Base-by-base conservation (phyloP, 2,113 vertebrate genomes). In the Opisthocomus hoazin region DNA sequence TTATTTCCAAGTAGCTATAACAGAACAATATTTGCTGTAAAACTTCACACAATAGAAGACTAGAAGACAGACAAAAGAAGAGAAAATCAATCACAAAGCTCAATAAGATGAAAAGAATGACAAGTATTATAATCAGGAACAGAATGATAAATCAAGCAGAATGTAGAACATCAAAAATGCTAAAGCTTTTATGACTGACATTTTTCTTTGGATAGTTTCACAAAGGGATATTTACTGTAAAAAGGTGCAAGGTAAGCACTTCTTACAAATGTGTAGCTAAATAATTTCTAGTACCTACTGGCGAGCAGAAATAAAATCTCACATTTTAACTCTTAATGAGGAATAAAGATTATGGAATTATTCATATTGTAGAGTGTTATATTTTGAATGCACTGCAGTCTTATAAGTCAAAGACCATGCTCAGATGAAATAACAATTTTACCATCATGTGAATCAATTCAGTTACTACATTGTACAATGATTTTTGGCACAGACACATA, bases 81-180 rank as follows among this genome's bases (percentile, higher is more conserved):
- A 12, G 51, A 75, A 93, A 95, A 97, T 64, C 51, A 95, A 66
- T 81, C 73, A 89, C 43, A 51, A 48, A 41, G 41, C 48, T 87
- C 51, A 96, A 53, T 45, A 79, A 84, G 20, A 84, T 75, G 53
- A 86, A 66, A 92, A 89, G 51, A 93, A 89, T 86, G 79, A 83
- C 78, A 89, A 80, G 34, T 30, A 93, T 87, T 84, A 39, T 58
- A 91, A 91, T 93, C 50, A 85, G 16, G 43, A 93, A 92, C 29
- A 68, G 60, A 96, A 78, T 66, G 70, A 87, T 81, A 86, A 92
- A 96, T 91, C 48, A 94, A 94, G 80, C 8, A 94, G 39, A 37
- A 88, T 81, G 90, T 89, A 65, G 19, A 84, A 57, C n/a, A 68
- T 81, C 15, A 87, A 69, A 92, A 90, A 82, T 86, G 10, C 15